A percentile compares a stretch with the other conserved stretches of the same genome.
phyloP scores from a whole-genome alignment of 2,113 vertebrate genomes.

The Sinocyclocheilus anophthalmus region DNA sequence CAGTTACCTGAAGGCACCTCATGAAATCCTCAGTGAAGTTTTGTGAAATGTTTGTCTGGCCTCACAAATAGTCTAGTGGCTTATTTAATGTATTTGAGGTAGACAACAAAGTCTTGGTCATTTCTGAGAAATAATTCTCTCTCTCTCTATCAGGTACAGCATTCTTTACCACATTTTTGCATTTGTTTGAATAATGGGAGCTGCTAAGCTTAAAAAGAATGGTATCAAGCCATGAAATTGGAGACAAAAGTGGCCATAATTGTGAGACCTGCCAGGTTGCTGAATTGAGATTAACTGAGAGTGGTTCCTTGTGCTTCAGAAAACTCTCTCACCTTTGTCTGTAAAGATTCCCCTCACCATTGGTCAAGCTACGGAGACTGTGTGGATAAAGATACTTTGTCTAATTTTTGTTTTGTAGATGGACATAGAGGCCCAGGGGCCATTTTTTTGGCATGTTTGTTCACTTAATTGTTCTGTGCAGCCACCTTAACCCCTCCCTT shows the following conservation, averaged over 20 bases:
- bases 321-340: slow-evolving; percentile 5
- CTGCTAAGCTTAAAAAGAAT: slow-evolving; percentile 20
- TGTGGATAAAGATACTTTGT: not conserved
- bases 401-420: slow-evolving; percentile 15
- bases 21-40: not conserved
- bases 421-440: not conserved
- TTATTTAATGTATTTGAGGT: not conserved
- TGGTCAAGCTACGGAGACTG: slow-evolving; percentile 14
- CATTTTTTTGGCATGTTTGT: slow-evolving; percentile 56
- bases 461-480: slow-evolving; percentile 61
- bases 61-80: not conserved
- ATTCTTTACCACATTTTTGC: not conserved
- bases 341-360: not conserved
- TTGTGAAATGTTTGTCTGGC: not conserved
- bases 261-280: slow-evolving; percentile 56
- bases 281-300: slow-evolving; percentile 54
- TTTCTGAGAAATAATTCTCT: not conserved
- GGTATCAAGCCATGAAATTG: slow-evolving; percentile 39
- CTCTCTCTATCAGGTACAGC: not conserved
- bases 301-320: slow-evolving; percentile 29
- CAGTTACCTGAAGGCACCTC: not conserved
- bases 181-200: slow-evolving; percentile 10
- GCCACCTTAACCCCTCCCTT: slow-evolving; percentile 41
- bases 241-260: slow-evolving; percentile 50
- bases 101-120: not conserved